Percentiles rank a stretch among this genome's conserved stretches.
Conservation (phyloP, 1,140 invertebrate species). For the Pachyrhynchus sulphureomaculatus region DNA sequence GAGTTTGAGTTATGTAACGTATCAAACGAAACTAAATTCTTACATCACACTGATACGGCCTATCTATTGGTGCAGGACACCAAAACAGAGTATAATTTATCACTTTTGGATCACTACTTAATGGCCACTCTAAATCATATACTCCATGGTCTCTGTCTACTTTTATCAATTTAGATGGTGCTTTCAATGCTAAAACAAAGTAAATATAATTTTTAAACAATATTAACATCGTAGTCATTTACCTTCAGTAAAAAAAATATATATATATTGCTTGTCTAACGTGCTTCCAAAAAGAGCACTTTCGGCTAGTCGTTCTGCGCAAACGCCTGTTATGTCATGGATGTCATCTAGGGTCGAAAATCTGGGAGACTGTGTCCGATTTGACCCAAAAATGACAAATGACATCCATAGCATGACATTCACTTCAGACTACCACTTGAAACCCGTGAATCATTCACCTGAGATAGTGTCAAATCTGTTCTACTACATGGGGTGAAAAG, state of each 20-base stretch:
- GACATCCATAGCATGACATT: no score
- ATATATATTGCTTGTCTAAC: background rate
- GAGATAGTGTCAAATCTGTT: no score
- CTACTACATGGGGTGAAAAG: no score
- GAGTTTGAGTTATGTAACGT: no score
- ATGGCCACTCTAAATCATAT: constrained; percentile 72
- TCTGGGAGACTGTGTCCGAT: no score
- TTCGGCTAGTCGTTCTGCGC: no score
- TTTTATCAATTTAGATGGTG: constrained; percentile 65
- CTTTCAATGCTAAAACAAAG: constrained; percentile 51
- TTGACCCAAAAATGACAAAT: no score
- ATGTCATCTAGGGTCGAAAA: no score
- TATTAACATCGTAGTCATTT: background rate
- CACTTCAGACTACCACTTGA: no score
- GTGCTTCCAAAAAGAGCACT: no score
- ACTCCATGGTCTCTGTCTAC: constrained; percentile 65
- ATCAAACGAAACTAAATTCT: no score
- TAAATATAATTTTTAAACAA: constrained; percentile 2
- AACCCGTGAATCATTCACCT: no score
- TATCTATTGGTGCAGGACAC: constrained; percentile 63
- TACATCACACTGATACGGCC: constrained; percentile 62
- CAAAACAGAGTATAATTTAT: constrained; percentile 73
- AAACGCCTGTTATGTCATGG: background rate
- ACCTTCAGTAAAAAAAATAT: background rate
- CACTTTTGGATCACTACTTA: constrained; percentile 53